Evolutionary conservation across 2,888 invertebrate genomes (phyloP), one percentile per base, ranked within the genome.

Genomic region (Thera britannica): DNA sequence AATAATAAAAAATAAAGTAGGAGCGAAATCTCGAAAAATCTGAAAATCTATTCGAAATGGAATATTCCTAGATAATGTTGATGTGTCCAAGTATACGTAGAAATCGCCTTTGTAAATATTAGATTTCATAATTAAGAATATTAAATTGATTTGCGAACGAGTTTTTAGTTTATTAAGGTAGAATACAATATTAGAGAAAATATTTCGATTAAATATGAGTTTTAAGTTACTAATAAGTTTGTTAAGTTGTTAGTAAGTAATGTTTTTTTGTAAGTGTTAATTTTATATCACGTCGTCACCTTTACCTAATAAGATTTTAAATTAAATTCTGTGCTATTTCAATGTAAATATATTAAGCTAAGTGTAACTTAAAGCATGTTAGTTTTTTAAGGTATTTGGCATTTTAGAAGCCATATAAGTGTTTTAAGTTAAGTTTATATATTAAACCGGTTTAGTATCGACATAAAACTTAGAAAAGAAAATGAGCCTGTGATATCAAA

Each of bases 401-500:
- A 52, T 52, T 52, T 9, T 9, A 9, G 23, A 52, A 52, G 34
- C 23, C 34, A 52, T 52, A 46, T 46, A 7, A 46, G 44, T 9
- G 9, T 52, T 52, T 52, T 34, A 52, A 12, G 12, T 49, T 38
- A 46, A 46, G 11, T 34, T 61, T 35, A 23, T 41, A 36, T 51
- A 38, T 2, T 71, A 75, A 76, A 76, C 75, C 75, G 77, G 76
- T 77, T 78, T 76, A 73, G 49, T 52, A 49, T 7, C 12, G 61
- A 63, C 52, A 63, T 75, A 74, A 46, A 59, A 64, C 56, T 66
- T 49, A 62, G 34, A 35, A 12, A 62, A 41, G 38, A 56, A 63
- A 65, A 57, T 69, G 70, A 73, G 69, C 77, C 91, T 92, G 91
- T 93, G 93, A 93, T 93, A 89, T 90, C 90, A 90, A 86, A 78